These are phyloP conservation scores for Sialis lutaria DNA, from an alignment of 2,888 invertebrate genomes.

Conservation along the genomic window DNA sequence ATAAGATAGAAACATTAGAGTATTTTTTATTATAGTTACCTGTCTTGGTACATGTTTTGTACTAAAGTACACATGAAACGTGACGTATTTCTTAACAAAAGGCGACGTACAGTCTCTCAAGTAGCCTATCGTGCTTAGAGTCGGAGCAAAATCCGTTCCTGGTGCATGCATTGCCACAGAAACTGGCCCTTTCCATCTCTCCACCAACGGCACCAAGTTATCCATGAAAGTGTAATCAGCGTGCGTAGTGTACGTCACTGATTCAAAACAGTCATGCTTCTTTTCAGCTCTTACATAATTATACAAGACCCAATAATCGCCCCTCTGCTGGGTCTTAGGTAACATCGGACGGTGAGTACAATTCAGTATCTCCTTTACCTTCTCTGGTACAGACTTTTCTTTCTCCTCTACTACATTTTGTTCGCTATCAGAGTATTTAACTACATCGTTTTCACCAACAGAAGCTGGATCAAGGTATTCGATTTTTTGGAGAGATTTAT, in stretches of 20 bases:
- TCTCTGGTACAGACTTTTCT: background rate
- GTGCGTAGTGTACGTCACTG: slow-evolving; percentile 82
- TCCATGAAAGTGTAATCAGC: slow-evolving; percentile 83
- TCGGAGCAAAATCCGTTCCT: slow-evolving; percentile 60
- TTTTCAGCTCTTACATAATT: slow-evolving; percentile 62
- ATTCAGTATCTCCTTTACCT: slow-evolving; percentile 14
- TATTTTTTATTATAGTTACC: slow-evolving; percentile 21
- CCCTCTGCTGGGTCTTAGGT: slow-evolving; percentile 24
- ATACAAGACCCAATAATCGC: slow-evolving; percentile 68
- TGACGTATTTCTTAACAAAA: slow-evolving; percentile 59
- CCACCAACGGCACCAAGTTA: slow-evolving; percentile 69
- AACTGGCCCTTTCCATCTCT: slow-evolving; percentile 75
- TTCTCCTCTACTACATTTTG: background rate
- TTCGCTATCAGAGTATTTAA: slow-evolving; percentile 4
- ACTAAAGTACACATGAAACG: slow-evolving; percentile 81
- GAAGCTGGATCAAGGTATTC: slow-evolving; percentile 1
- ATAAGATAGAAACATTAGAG: background rate
- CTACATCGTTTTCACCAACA: background rate
- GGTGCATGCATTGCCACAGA: slow-evolving; percentile 80
- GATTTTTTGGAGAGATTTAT: background rate
- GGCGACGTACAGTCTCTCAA: slow-evolving; percentile 58
- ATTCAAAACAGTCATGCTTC: slow-evolving; percentile 57
- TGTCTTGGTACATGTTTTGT: slow-evolving; percentile 67
- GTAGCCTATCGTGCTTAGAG: slow-evolving; percentile 64
- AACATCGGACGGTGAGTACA: slow-evolving; percentile 23